Evolutionary conservation across 1,140 invertebrate genomes (phyloP), one percentile per base, ranked within the genome.

Genomic region (Bombus picipes): DNA sequence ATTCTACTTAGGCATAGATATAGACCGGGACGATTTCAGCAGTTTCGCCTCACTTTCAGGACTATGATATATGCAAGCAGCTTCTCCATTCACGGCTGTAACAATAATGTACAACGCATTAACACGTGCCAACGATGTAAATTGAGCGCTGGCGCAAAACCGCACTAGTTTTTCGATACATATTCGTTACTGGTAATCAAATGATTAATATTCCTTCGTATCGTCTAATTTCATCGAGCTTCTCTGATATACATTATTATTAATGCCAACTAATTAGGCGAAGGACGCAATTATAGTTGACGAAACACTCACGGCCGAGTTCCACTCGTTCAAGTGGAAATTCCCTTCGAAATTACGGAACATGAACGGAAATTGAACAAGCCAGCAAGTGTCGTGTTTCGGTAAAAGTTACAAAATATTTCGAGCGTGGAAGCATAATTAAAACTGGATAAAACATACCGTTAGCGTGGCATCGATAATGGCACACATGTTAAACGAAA

Each of bases 1-100:
- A 87, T 88, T 87, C 66, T 83, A 88, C 83, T 89, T 81, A 76
- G 75, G 65, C 68, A 79, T 70, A 68, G 18, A 78, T 73, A 73
- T 77, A 89, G 43, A 78, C 34, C 22, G 22, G 43, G 39, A 85
- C 65, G 76, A 75, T 81, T 70, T 65, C n/a, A 82, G 41, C 41
- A 68, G 68, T 86, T 73, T 66, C 53, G 53, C 78, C 77, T 32
- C 59, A 43, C 59, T 89, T 39, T 79, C 41, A 41, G 41, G 65
- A 41, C 37, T 39, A 32, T 18, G 57, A 57, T 57, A 62, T 9
- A 62, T 79, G 72, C 78, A 83, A 78, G n/a, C 66, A 81, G 70
- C 39, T 66, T 87, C 59, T 87, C 47, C 70, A 79, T 79, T 41
- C 77, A 59, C 80, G 62, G 25, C 86, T 83, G 39, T 87, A 87